Conservation (phyloP, 2,113 vertebrate species). For the Semicossyphus pulcher region DNA sequence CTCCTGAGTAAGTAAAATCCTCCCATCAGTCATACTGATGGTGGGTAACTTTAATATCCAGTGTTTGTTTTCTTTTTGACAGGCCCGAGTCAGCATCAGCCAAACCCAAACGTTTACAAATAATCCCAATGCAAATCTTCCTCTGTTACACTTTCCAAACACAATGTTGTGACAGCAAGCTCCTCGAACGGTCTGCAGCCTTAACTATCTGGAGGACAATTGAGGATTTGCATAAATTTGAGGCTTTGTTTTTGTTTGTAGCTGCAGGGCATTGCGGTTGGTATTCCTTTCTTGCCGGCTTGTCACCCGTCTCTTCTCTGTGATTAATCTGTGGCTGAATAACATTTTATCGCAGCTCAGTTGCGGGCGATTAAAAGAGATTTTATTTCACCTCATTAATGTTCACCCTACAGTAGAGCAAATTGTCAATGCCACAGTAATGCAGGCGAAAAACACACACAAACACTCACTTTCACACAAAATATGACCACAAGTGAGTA, state of each 20-base stretch:
- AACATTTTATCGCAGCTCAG: slow-evolving; percentile 8
- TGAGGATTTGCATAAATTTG: slow-evolving; percentile 57
- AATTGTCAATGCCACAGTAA: neutral
- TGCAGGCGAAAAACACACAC: slow-evolving; percentile 12
- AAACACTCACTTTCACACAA: neutral
- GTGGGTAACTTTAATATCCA: neutral
- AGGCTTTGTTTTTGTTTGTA: slow-evolving; percentile 54
- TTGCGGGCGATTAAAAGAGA: slow-evolving; percentile 25
- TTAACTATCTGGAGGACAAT: slow-evolving; percentile 32
- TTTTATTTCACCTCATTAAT: slow-evolving; percentile 31
- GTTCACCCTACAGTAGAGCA: neutral
- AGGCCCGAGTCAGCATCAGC: neutral
- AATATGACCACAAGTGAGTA: neutral
- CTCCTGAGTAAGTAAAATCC: neutral
- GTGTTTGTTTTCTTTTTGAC: neutral
- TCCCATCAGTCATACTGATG: slow-evolving; percentile 5
- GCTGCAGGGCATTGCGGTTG: slow-evolving; percentile 52
- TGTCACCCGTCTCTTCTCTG: slow-evolving; percentile 16
- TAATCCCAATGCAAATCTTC: slow-evolving; percentile 39
- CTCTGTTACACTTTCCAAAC: slow-evolving; percentile 9
- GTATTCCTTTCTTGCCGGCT: slow-evolving; percentile 17
- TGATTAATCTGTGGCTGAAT: slow-evolving; percentile 39
- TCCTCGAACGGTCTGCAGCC: neutral
- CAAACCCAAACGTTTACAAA: slow-evolving; percentile 17
- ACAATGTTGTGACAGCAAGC: slow-evolving; percentile 39